phyloP scores from a whole-genome alignment of 2,113 vertebrate species.

The Brienomyrus brachyistius region DNA sequence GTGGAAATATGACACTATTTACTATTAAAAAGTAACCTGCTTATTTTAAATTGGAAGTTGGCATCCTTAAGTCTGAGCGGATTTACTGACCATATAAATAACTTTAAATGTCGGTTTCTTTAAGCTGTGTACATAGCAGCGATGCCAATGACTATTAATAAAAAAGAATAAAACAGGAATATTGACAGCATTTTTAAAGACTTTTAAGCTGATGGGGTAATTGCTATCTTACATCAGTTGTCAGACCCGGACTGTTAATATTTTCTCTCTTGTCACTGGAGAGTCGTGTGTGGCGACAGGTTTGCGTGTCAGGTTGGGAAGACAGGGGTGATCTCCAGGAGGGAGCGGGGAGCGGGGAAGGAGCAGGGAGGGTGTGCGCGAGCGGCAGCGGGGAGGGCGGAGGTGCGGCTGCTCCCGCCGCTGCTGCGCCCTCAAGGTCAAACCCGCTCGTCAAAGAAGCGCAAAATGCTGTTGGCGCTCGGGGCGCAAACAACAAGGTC shows the following conservation, averaged over 20 bases:
- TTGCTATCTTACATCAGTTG: constrained; percentile 11
- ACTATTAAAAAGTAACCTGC: background rate
- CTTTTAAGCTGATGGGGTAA: background rate
- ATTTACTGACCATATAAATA: background rate
- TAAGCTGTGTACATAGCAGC: background rate
- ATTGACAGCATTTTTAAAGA: background rate
- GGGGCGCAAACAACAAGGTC: background rate
- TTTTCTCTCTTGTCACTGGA: constrained; percentile 20
- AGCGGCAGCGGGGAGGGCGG: background rate
- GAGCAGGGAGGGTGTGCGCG: background rate
- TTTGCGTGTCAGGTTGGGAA: constrained; percentile 19
- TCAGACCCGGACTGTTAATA: constrained; percentile 12
- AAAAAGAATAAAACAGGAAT: background rate
- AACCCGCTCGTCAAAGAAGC: constrained; percentile 17
- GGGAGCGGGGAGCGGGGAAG: background rate
- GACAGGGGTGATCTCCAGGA: constrained; percentile 14
- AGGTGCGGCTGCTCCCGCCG: background rate
- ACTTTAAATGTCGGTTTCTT: background rate
- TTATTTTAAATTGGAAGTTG: background rate
- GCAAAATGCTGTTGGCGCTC: constrained; percentile 6
- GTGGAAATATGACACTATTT: background rate
- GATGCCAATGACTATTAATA: background rate
- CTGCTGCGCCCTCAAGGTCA: constrained; percentile 17
- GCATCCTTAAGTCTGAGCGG: background rate
- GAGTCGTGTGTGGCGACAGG: background rate